Percentiles rank a stretch among this genome's conserved stretches.
These are phyloP conservation scores for Pseudomyrmex flavicornis DNA, from an alignment of 1,140 invertebrate genomes.

Conservation along the genomic window DNA sequence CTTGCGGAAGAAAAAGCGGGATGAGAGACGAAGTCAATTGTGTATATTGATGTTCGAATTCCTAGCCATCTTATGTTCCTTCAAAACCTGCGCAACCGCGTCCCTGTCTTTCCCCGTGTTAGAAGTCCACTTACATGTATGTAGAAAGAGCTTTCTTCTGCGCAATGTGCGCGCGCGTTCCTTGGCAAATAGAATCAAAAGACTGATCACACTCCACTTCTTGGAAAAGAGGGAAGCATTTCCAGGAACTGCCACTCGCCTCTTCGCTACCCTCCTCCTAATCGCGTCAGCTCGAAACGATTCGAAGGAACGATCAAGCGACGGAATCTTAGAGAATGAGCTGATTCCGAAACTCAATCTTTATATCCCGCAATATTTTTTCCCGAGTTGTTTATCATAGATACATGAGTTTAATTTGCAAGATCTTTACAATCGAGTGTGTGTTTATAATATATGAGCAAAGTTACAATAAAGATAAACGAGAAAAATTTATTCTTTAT, in stretches of 20 bases:
- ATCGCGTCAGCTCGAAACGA: neutral
- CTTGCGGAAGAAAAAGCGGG: constrained; percentile 1
- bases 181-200: constrained; percentile 38
- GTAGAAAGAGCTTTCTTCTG: constrained; percentile 10
- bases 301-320: constrained; percentile 33
- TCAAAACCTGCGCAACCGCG: neutral
- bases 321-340: constrained; percentile 4
- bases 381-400: neutral
- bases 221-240: constrained; percentile 57
- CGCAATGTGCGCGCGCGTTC: constrained; percentile 48
- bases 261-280: neutral
- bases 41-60: neutral
- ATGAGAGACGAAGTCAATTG: constrained; percentile 22
- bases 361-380: neutral
- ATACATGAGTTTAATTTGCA: neutral
- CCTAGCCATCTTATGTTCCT: neutral
- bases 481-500: too few relatives aligned
- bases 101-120: neutral
- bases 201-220: constrained; percentile 37
- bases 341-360: neutral
- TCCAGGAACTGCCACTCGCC: constrained; percentile 47
- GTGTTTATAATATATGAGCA: too few relatives aligned
- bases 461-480: too few relatives aligned
- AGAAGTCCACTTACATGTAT: constrained; percentile 14
- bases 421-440: neutral